A percentile compares a stretch with the other conserved stretches of the same genome.
These are phyloP conservation scores for Styela clava DNA, from an alignment of 23 tunicate genomes.

Conservation along the genomic window DNA sequence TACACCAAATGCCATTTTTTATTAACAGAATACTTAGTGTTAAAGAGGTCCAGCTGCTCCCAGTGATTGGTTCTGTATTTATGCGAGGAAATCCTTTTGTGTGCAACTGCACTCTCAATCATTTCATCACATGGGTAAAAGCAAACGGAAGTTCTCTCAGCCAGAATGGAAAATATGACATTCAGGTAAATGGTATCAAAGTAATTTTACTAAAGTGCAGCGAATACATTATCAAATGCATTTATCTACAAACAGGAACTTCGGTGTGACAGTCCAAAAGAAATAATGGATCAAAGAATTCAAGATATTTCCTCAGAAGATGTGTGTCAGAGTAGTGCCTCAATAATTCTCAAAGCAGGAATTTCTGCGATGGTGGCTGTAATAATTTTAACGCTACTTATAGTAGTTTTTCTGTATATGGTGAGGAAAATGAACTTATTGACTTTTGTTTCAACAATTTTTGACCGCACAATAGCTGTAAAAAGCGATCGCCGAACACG, in stretches of 20 bases:
- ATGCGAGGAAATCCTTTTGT: constrained; percentile 64
- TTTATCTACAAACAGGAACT: no score
- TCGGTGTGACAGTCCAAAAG: background rate
- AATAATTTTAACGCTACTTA: background rate
- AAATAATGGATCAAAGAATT: background rate
- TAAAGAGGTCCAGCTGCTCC: background rate
- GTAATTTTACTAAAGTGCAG: no score
- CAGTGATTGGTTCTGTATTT: background rate
- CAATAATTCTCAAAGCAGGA: constrained; percentile 20
- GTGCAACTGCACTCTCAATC: constrained; percentile 58
- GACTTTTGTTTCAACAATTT: no score
- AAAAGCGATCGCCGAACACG: no score
- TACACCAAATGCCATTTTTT: no score
- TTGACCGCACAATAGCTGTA: no score
- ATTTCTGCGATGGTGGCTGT: constrained; percentile 27
- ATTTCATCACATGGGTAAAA: constrained; percentile 58
- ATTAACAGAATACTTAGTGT: background rate
- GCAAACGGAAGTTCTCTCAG: constrained; percentile 24
- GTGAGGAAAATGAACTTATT: no score
- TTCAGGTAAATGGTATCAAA: constrained; percentile 25
- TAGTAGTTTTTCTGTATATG: constrained; percentile 19
- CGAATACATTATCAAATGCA: no score
- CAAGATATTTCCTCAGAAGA: background rate
- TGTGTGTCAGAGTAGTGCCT: background rate
- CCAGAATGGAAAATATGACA: constrained; percentile 9